These are phyloP conservation scores for Dynastes hyllus DNA, from an alignment of 2,888 invertebrate genomes.

Conservation along the genomic window DNA sequence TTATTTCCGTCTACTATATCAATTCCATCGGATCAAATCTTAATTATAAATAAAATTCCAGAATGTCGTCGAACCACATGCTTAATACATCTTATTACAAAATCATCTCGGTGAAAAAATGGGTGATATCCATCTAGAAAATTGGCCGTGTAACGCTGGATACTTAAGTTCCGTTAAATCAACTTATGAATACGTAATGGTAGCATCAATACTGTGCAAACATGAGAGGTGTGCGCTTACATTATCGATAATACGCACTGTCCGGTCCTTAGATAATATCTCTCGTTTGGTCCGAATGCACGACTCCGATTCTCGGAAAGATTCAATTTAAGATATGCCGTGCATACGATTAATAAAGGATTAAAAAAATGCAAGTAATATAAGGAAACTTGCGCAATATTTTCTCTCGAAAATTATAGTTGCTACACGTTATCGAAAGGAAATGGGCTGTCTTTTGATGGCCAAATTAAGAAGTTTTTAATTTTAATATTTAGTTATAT, in stretches of 20 bases:
- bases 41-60: constrained; percentile 13
- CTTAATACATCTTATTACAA: not conserved
- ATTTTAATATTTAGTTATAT: no score
- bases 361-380: constrained; percentile 13
- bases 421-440: not conserved
- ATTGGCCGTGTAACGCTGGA: not conserved
- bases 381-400: constrained; percentile 11
- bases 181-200: constrained; percentile 38
- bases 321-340: constrained; percentile 33
- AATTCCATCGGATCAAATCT: not conserved
- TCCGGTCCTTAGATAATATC: constrained; percentile 19
- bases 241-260: constrained; percentile 33
- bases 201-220: constrained; percentile 28
- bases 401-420: constrained; percentile 3
- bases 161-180: constrained; percentile 34
- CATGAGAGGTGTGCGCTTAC: constrained; percentile 20
- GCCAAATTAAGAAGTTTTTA: constrained; percentile 2
- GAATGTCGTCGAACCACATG: not conserved
- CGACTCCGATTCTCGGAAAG: constrained; percentile 16
- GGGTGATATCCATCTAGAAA: constrained; percentile 6
- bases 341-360: constrained; percentile 35
- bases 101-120: not conserved
- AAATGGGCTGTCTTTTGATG: not conserved
- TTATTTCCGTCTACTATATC: not conserved
- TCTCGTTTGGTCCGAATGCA: not conserved